Percentiles rank a stretch among this genome's conserved stretches.
phyloP scores from a whole-genome alignment of 2,113 vertebrate species.

The Nothoprocta pentlandii region DNA sequence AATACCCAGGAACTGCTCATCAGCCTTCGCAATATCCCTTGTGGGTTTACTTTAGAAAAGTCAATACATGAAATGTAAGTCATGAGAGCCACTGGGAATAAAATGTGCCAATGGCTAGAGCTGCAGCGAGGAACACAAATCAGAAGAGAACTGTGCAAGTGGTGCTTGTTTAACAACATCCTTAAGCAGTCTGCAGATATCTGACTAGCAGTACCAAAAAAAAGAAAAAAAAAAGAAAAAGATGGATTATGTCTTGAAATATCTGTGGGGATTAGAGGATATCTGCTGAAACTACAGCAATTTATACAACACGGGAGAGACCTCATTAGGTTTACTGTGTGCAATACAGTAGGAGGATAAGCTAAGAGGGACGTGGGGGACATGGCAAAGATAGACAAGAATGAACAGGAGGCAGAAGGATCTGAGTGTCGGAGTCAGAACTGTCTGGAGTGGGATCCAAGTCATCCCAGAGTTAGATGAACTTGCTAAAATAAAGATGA shows the following conservation, averaged over 20 bases:
- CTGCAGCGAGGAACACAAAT: neutral
- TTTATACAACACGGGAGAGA: conserved; percentile 36
- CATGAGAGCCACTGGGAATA: neutral
- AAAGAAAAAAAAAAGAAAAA: neutral
- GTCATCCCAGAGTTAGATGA: neutral
- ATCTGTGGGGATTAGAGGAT: conserved; percentile 22
- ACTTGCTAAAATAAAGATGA: neutral
- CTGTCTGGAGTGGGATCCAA: neutral
- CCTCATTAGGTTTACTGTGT: conserved; percentile 36
- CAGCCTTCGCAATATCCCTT: neutral
- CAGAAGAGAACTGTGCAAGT: neutral
- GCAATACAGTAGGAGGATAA: neutral
- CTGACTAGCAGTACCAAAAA: neutral
- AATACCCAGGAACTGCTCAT: neutral
- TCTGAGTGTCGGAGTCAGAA: neutral
- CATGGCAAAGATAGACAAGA: neutral
- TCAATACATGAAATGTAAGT: neutral
- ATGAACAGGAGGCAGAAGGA: neutral
- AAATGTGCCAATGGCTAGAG: neutral
- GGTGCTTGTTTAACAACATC: neutral
- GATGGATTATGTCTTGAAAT: conserved; percentile 32
- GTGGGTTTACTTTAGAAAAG: neutral
- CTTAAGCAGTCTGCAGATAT: neutral
- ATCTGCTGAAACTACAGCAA: conserved; percentile 53
- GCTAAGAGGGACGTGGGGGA: conserved; percentile 10